Base-by-base conservation (phyloP, 2,888 invertebrate genomes). In the Chloromyia formosa region DNA sequence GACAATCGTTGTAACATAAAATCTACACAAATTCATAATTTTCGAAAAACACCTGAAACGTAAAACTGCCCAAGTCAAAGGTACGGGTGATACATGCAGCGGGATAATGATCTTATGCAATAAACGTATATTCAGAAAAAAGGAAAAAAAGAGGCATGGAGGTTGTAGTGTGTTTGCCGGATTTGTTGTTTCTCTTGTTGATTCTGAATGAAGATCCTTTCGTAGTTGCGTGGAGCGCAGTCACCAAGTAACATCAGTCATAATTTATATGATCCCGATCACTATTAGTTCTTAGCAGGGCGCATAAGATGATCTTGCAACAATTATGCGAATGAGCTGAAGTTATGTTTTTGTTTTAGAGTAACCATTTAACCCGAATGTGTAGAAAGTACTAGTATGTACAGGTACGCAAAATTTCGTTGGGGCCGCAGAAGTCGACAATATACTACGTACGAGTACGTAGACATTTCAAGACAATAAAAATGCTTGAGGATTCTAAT, bases 1-100 rank as follows among this genome's bases (percentile, higher is more conserved):
- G 27, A 66, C 27, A 56, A 58, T 35, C 68, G 35, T 14, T 49
- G 49, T 12, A 56, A 58, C 20, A 72, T 40, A 23, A 61, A 49
- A 12, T 49, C 16, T 61, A 22, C 72, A 64, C 42, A 64, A 71
- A 64, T 71, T 74, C 64, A 76, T 74, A 76, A 76, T 76, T 76
- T 76, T 35, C 5, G 20, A 23, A 20, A 23, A 23, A 45, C 54
- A 54, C 53, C 27, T 69, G 53, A 69, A 53, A 62, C 27, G 7
- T 40, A n/a, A 35, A 62, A 62, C 40, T 62, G 16, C 40, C 35
- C 16, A 16, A 4, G 23, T 16, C 18, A 14, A n/a, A n/a, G 27
- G 53, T 69, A 69, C 68, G 68, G 53, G 68, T 40, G 10, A 18
- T 23, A 69, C 54, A 69, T 69, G 68, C 53, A 23, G 53, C 53